Base-by-base conservation (phyloP, 2,797 vertebrate species). In the Microchirus variegatus region DNA sequence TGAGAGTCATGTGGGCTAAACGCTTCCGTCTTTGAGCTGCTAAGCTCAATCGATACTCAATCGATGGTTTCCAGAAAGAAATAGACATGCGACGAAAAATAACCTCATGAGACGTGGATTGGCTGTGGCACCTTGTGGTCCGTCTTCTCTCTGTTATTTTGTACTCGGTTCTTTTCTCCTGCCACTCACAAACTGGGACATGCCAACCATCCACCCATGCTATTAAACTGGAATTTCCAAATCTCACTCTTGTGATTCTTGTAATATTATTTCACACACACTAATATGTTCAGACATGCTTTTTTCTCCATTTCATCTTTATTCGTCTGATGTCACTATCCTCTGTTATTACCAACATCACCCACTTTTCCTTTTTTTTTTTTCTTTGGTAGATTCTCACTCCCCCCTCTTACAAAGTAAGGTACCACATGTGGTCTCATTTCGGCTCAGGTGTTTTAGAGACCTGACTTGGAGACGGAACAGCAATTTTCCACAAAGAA, bases 401-500 rank as follows among this genome's bases (percentile, higher is more conserved):
- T 37, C 45, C 9, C 40, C 51, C 38, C 70, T 45, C 72, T 61
- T 70, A 67, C 56, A 59, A 75, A 59, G 76, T 45, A 37, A 70
- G 70, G 70, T 54, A 64, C 60, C 37, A 52, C 64, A 80, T 66
- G 63, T 26, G 54, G 56, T 75, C 67, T 70, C 58, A 16, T 26
- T 46, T 46, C 19, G 53, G 48, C 40, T 60, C 2, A 9, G 43
- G 18, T 63, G 45, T 60, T 70, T 43, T 55, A 22, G 40, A 72
- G 42, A 78, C 53, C 57, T 52, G 44, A 75, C 41, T 65, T 38
- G 44, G 35, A 50, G 19, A 57, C 49, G 58, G 45, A 74, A 67
- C 44, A 57, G 31, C 49, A 59, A 75, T 63, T 86, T 76, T 53
- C 48, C 35, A 65, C 46, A 71, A 70, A 77, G 54, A 73, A 58